A percentile compares a stretch with the other conserved stretches of the same genome.
Evolutionary conservation across 2,888 invertebrate species (phyloP).

Genomic region (Yponomeuta malinellus): DNA sequence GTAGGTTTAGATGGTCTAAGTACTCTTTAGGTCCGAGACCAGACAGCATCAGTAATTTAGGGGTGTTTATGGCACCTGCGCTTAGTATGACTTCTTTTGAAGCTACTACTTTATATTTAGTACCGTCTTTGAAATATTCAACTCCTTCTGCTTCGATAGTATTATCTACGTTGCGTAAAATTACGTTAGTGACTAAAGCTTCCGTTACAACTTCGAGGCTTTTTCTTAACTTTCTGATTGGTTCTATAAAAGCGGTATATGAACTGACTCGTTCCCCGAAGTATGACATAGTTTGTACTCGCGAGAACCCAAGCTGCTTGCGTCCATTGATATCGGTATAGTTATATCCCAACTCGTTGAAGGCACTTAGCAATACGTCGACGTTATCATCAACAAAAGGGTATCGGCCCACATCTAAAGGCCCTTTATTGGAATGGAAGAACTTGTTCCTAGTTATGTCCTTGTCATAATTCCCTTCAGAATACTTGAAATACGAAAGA

Average conservation of each 20-base stretch:
- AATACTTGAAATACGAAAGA: conserved; percentile 64
- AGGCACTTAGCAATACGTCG: conserved; percentile 57
- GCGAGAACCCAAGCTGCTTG: conserved; percentile 63
- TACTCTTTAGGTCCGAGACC: conserved; percentile 65
- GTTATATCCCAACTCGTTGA: conserved; percentile 62
- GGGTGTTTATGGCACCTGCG: conserved; percentile 63
- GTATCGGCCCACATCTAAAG: conserved; percentile 62
- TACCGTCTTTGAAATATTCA: conserved; percentile 61
- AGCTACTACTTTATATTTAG: conserved; percentile 42
- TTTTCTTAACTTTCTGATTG: conserved; percentile 50
- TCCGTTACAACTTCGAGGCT: conserved; percentile 56
- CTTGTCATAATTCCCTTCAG: conserved; percentile 67
- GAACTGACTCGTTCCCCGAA: conserved; percentile 65
- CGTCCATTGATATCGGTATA: conserved; percentile 65
- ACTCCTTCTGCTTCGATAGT: conserved; percentile 43
- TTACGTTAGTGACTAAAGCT: conserved; percentile 58
- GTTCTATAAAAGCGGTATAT: conserved; percentile 63
- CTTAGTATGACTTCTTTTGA: conserved; percentile 58
- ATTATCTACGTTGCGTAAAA: conserved; percentile 41
- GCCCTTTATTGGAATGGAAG: conserved; percentile 61
- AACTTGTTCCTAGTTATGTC: conserved; percentile 61
- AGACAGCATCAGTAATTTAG: conserved; percentile 64
- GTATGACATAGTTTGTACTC: conserved; percentile 64
- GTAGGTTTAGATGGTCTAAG: conserved; percentile 59
- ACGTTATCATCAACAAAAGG: conserved; percentile 63